Evolutionary conservation across 2,797 vertebrate species (phyloP).

Genomic region (Siniperca obscura): DNA sequence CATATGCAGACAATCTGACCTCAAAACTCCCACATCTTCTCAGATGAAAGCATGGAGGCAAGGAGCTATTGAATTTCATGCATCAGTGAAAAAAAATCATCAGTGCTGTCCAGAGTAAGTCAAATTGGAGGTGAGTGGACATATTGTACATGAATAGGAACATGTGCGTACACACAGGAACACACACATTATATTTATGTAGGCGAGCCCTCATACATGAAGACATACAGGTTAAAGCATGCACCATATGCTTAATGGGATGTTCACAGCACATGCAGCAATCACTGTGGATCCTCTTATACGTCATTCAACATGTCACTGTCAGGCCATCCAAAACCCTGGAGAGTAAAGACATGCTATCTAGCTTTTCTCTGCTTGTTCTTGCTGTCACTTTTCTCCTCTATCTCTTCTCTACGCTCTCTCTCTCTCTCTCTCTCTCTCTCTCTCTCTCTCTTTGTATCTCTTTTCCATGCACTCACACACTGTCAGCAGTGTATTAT

Average conservation of each 20-base stretch:
- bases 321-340: constrained; percentile 68
- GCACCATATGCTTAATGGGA: constrained; percentile 36
- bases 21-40: constrained; percentile 24
- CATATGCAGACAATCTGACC: constrained; percentile 24
- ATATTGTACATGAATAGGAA: constrained; percentile 45
- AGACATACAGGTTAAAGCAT: constrained; percentile 7
- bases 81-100: constrained; percentile 55
- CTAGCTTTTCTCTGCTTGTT: constrained; percentile 49
- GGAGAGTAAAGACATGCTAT: constrained; percentile 63
- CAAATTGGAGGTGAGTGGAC: constrained; percentile 48
- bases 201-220: constrained; percentile 15
- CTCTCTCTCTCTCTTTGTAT: constrained; percentile 28
- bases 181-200: background rate
- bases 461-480: constrained; percentile 35
- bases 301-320: constrained; percentile 70
- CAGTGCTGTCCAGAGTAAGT: constrained; percentile 38
- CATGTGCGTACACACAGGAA: constrained; percentile 4
- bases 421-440: constrained; percentile 15
- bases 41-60: constrained; percentile 44
- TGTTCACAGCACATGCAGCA: constrained; percentile 35
- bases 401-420: constrained; percentile 50
- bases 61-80: constrained; percentile 54
- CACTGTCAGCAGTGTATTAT: constrained; percentile 69
- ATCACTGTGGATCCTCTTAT: constrained; percentile 54
- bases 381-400: constrained; percentile 51